A percentile compares a stretch with the other conserved stretches of the same genome.
Evolutionary conservation across 1,140 invertebrate genomes (phyloP).

Genomic region (Bilobella aurantiaca): DNA sequence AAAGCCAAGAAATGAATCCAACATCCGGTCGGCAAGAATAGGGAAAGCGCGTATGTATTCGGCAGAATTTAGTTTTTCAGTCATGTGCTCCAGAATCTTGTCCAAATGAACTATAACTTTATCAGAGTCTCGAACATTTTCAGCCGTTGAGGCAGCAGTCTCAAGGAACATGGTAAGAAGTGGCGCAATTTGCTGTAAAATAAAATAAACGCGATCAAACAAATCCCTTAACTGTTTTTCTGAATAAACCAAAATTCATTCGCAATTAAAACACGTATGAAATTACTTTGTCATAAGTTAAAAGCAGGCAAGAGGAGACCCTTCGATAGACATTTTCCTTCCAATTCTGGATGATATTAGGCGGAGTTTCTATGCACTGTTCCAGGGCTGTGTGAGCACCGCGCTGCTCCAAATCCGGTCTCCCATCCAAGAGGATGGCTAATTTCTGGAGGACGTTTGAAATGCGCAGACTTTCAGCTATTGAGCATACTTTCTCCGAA

Average conservation of each 20-base stretch:
- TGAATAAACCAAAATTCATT: background rate
- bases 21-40: background rate
- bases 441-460: background rate
- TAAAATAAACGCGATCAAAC: background rate
- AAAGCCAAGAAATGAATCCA: background rate
- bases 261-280: background rate
- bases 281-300: background rate
- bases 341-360: slow-evolving; percentile 2
- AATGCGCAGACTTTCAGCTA: background rate
- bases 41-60: background rate
- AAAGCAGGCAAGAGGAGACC: background rate
- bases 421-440: background rate
- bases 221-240: no score
- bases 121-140: background rate
- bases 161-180: background rate
- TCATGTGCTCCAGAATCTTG: background rate
- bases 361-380: background rate
- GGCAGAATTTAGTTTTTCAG: background rate
- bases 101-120: background rate
- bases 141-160: background rate
- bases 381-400: background rate
- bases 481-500: background rate
- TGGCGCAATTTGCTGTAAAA: background rate
- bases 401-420: background rate
- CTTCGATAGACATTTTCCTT: background rate